Evolutionary conservation across 2,113 vertebrate genomes (phyloP).

Genomic region (Xenopus borealis): DNA sequence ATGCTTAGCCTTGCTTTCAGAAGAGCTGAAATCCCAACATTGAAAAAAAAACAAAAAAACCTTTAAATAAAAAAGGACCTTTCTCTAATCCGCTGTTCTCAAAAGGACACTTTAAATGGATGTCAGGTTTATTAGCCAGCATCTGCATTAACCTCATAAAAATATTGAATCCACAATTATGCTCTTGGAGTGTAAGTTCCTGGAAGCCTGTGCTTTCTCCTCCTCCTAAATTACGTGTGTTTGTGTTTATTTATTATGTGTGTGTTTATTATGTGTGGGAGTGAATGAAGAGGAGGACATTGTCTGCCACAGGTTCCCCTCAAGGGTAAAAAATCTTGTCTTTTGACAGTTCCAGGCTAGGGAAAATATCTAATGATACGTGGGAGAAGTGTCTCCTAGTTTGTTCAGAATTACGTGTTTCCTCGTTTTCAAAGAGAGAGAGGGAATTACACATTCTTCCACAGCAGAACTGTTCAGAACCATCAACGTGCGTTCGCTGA

Average conservation of each 20-base stretch:
- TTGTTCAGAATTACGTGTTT: slow-evolving; percentile 33
- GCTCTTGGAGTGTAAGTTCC: too few relatives aligned
- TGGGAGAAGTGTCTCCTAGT: slow-evolving; percentile 43
- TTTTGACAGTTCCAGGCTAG: slow-evolving; percentile 27
- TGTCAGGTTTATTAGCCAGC: not conserved
- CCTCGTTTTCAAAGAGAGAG: slow-evolving; percentile 1
- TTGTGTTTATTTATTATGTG: slow-evolving; percentile 26
- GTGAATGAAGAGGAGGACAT: not conserved
- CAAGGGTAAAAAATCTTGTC: slow-evolving; percentile 3
- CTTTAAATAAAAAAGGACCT: too few relatives aligned
- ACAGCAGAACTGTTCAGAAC: slow-evolving; percentile 32
- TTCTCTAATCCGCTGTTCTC: too few relatives aligned
- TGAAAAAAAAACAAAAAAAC: too few relatives aligned
- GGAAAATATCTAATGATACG: slow-evolving; percentile 25
- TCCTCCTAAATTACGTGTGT: not conserved
- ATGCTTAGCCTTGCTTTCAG: too few relatives aligned
- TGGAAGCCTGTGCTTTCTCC: too few relatives aligned
- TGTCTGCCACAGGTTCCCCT: not conserved
- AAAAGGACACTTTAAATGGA: not conserved
- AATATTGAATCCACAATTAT: not conserved
- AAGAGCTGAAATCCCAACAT: too few relatives aligned
- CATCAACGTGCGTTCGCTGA: slow-evolving; percentile 34
- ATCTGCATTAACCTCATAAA: not conserved
- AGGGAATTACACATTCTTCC: slow-evolving; percentile 45
- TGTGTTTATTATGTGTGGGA: slow-evolving; percentile 16